These are phyloP conservation scores for Drosophila sproati DNA, from an alignment of 1,140 invertebrate genomes.

Conservation along the genomic window DNA sequence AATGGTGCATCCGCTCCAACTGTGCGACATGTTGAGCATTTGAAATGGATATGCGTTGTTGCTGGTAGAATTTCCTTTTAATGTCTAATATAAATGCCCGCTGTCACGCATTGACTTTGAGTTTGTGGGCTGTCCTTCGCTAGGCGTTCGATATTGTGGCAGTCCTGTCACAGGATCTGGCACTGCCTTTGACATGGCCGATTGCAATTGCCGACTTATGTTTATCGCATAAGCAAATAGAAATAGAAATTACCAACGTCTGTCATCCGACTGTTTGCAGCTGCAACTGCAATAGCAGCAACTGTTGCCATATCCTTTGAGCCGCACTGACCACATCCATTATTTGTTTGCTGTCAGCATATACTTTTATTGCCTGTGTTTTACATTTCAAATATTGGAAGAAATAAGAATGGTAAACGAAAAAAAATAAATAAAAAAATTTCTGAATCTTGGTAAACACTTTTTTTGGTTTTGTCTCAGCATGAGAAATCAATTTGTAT, in stretches of 20 bases:
- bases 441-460: too few relatives aligned
- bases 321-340: slow-evolving; percentile 38
- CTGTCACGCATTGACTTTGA: slow-evolving; percentile 62
- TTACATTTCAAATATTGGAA: slow-evolving; percentile 9
- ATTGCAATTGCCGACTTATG: slow-evolving; percentile 46
- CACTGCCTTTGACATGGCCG: slow-evolving; percentile 46
- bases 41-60: slow-evolving; percentile 47
- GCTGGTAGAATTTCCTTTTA: slow-evolving; percentile 61
- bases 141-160: slow-evolving; percentile 33
- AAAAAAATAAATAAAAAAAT: too few relatives aligned
- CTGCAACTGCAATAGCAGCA: slow-evolving; percentile 1
- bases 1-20: slow-evolving; percentile 18
- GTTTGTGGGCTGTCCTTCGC: slow-evolving; percentile 51
- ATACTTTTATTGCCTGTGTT: slow-evolving; percentile 40
- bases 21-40: slow-evolving; percentile 66
- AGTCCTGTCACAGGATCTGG: slow-evolving; percentile 36
- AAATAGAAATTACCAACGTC: slow-evolving; percentile 30
- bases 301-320: slow-evolving; percentile 40
- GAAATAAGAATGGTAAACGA: too few relatives aligned
- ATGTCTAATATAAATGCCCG: slow-evolving; percentile 82
- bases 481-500: too few relatives aligned
- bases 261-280: slow-evolving; percentile 12
- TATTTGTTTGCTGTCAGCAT: slow-evolving; percentile 35
- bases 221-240: slow-evolving; percentile 58
- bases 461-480: too few relatives aligned